Evolutionary conservation across 1,140 invertebrate species (phyloP).

Genomic region (Orussus abietinus): DNA sequence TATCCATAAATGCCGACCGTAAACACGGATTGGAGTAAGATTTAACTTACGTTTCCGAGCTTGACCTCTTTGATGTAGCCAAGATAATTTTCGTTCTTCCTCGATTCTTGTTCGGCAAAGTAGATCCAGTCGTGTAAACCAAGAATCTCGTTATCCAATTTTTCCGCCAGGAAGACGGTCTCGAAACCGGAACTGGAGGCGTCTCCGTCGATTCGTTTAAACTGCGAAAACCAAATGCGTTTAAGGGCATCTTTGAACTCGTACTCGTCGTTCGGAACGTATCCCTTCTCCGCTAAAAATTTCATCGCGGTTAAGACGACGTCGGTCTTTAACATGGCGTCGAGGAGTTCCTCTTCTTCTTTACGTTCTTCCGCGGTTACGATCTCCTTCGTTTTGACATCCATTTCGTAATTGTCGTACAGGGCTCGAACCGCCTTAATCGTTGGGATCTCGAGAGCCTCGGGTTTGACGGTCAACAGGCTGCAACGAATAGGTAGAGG

Average conservation of each 20-base stretch:
- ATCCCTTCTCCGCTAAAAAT: slow-evolving; percentile 57
- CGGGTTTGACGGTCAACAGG: slow-evolving; percentile 39
- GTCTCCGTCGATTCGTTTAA: slow-evolving; percentile 53
- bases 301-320: slow-evolving; percentile 58
- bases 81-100: slow-evolving; percentile 55
- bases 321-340: slow-evolving; percentile 57
- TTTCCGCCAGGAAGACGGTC: slow-evolving; percentile 60
- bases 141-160: slow-evolving; percentile 55
- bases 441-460: slow-evolving; percentile 48
- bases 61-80: slow-evolving; percentile 54
- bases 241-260: slow-evolving; percentile 53
- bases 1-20: too few species aligned
- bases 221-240: slow-evolving; percentile 57
- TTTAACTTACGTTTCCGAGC: slow-evolving; percentile 50
- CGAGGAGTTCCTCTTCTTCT: slow-evolving; percentile 59
- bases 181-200: slow-evolving; percentile 59
- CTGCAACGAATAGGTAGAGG: slow-evolving; percentile 28
- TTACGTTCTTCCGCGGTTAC: slow-evolving; percentile 55
- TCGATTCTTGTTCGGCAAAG: slow-evolving; percentile 55
- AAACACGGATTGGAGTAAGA: too few species aligned
- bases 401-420: slow-evolving; percentile 52
- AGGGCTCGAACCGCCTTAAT: slow-evolving; percentile 47
- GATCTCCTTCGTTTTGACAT: slow-evolving; percentile 54
- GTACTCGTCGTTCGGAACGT: slow-evolving; percentile 44
- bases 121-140: slow-evolving; percentile 64